Base-by-base conservation (phyloP, 2,113 vertebrate genomes). In the Chroicocephalus ridibundus region DNA sequence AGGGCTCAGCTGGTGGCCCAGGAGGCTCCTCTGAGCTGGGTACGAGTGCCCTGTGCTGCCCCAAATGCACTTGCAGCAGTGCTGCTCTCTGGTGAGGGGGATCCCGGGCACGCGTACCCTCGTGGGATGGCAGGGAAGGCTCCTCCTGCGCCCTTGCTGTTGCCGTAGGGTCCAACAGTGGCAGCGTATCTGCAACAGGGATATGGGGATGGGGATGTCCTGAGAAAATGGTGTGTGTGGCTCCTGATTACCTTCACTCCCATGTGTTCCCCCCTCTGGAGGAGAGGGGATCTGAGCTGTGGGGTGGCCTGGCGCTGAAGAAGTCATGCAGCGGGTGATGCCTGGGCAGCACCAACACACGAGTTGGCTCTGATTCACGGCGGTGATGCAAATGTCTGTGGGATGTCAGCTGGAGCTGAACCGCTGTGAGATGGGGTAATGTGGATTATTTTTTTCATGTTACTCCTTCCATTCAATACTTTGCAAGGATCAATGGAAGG, bases 61-160 rank as follows among this genome's bases (percentile, higher is more conserved):
- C 18, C 21, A 79, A 36, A n/a, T 46, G 31, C 26, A 24, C 52
- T 62, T 40, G 42, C 15, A 62, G 36, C 44, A 10, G 27, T 49
- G 66, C 62, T 76, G 64, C 36, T 70, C 16, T 65, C 1, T 0
- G 49, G 14, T 52, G 18, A 18, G 32, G 31, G 34, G 18, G 46
- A 26, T 58, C 74, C 24, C 2, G 5, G 31, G 52, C 9, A 19
- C 0, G 0, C 19, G 42, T 6, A 15, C 9, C 24, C 10, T 31
- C 42, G 14, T 13, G 42, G 42, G 18, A 26, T 75, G 38, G n/a
- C 6, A 15, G 38, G 27, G 27, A 66, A 51, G 32, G 42, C 27
- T 85, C 21, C 14, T 82, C 6, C 34, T 71, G 31, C 1, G 3
- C 52, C n/a, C 66, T 42, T 42, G 27, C 32, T 54, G 38, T 82